Conservation (phyloP, 2,888 invertebrate species). For the Sclerodermus sp. region DNA sequence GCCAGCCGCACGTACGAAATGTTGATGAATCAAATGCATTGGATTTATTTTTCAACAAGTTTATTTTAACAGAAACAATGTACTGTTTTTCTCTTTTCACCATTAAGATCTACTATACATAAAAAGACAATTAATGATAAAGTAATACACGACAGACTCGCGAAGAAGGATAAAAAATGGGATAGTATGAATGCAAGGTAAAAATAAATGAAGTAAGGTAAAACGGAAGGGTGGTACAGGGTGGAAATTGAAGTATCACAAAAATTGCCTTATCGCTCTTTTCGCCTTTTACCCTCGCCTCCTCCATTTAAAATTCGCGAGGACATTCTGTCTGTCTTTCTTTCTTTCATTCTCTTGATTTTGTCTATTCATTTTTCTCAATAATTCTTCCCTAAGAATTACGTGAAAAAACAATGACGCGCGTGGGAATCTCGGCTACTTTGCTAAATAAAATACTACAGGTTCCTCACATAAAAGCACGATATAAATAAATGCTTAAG, state of each 20-base stretch:
- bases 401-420: slow-evolving; percentile 24
- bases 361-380: slow-evolving; percentile 7
- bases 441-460: slow-evolving; percentile 54
- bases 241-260: slow-evolving; percentile 50
- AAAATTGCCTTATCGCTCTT: slow-evolving; percentile 42
- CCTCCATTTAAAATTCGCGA: not conserved
- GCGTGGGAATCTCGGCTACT: slow-evolving; percentile 30
- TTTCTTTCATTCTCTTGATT: not conserved
- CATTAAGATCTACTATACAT: slow-evolving; percentile 56
- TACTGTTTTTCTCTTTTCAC: slow-evolving; percentile 54
- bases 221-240: slow-evolving; percentile 21
- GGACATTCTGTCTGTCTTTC: too few relatives aligned
- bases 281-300: slow-evolving; percentile 1
- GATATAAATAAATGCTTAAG: slow-evolving; percentile 57
- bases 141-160: slow-evolving; percentile 52
- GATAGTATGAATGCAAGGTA: slow-evolving; percentile 14
- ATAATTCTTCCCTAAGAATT: slow-evolving; percentile 18
- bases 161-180: slow-evolving; percentile 34
- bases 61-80: slow-evolving; percentile 57
- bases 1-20: too few relatives aligned
- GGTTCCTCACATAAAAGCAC: slow-evolving; percentile 47
- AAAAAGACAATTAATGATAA: slow-evolving; percentile 51
- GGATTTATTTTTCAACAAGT: slow-evolving; percentile 48
- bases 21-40: not conserved
- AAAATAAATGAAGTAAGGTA: slow-evolving; percentile 15